Base-by-base conservation (phyloP, 1,140 invertebrate species). In the Zaprionus vittiger region DNA sequence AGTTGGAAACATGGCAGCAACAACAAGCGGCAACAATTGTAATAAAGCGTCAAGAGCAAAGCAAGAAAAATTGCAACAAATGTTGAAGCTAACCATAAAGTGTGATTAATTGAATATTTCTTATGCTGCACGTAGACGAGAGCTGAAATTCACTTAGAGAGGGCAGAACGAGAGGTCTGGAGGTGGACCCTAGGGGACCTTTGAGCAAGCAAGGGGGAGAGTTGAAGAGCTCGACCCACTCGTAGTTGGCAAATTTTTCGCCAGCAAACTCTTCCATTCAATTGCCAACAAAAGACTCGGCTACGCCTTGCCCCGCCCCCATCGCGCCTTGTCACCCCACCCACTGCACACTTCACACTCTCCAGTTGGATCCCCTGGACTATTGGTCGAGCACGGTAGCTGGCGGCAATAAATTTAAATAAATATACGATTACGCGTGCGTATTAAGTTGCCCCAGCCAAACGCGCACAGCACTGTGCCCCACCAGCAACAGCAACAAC, bases 71-170 rank as follows among this genome's bases (percentile, higher is more conserved):
- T 90, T 90, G 85, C 85, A 90, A 90, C 85, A 90, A 90, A 90
- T 90, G 85, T 90, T 90, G 76, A 91, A 90, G 81, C 84, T 85
- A 87, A 87, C 84, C 84, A 87, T 87, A 87, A 90, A 90, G 85
- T 90, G 85, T 90, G 85, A 90, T 90, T 90, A 90, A 90, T 90
- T 90, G 85, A 90, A 90, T 90, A 90, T 90, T 90, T 89, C 84
- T 90, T 81, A 89, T 87, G 84, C 81, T 81, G 78, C 81, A 87
- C 80, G 81, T 86, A 57, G 26, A 44, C 6, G 17, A 49, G 34
- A 55, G 20, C n/a, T 44, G 24, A 57, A 63, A 66, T 67, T 67
- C 63, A 65, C 63, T 49, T 70, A 55, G 20, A 31, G 54, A 49
- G 15, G 55, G 20, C n/a, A 20, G 63, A 20, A 7, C 31, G 4